Evolutionary conservation across 2,888 invertebrate species (phyloP), one percentile per base, ranked within the genome.

Genomic region (Sepiola atlantica): DNA sequence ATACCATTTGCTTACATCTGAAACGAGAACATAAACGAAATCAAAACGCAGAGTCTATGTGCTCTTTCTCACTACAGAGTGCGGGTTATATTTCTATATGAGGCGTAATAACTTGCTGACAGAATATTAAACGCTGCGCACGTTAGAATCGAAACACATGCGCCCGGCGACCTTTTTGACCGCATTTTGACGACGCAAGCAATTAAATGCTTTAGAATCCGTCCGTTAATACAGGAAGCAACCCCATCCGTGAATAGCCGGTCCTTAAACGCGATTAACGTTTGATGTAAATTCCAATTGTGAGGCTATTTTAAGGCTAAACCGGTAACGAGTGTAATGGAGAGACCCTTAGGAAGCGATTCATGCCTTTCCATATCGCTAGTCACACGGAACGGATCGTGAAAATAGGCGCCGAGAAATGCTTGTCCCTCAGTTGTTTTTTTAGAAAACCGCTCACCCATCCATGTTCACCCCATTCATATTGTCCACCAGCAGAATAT

Each of bases 291-390:
- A 77, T 32, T 77, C 16, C n/a, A 77, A 77, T 77, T 77, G 77
- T 77, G 77, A n/a, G 77, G 32, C n/a, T 77, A 77, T 77, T 77
- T 77, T 77, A 77, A n/a, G 77, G 77, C 32, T n/a, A 32, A 77
- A 77, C 77, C 77, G 77, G 77, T 77, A 77, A 77, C 77, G 32
- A 77, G 32, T 77, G 77, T 77, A n/a, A 77, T 77, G n/a, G 77
- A 77, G n/a, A 1, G 14, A 45, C 32, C 8, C 77, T 32, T 77
- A 77, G 16, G 77, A 32, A 77, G n/a, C 77, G 16, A 77, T 77
- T 77, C 77, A 77, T 77, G 77, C 77, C n/a, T 77, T n/a, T 32
- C 77, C n/a, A 77, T 77, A 77, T 77, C 32, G n/a, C 16, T n/a
- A 77, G 77, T 77, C 77, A 77, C 14, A 77, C 77, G 77, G n/a